These are phyloP conservation scores for Acrocyrtus sp. DNA, from an alignment of 2,888 invertebrate genomes.

Conservation along the genomic window DNA sequence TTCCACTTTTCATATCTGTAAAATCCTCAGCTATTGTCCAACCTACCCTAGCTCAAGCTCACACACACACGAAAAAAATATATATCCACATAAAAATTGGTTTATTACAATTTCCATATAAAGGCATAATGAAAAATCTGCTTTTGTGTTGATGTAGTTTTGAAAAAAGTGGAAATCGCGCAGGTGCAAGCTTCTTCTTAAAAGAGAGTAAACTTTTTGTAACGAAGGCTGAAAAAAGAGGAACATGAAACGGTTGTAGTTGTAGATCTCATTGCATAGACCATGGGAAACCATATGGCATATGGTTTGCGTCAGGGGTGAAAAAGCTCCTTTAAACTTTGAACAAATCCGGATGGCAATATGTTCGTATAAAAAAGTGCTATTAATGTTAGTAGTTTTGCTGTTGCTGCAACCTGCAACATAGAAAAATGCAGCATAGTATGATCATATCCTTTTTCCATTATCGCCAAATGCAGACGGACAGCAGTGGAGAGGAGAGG, in stretches of 20 bases:
- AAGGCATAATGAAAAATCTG: slow-evolving; percentile 49
- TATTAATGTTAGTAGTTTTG: too few relatives aligned
- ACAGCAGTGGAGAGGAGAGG: slow-evolving; percentile 9
- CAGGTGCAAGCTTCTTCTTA: slow-evolving; percentile 44
- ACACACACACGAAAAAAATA: too few relatives aligned
- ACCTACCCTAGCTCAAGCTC: too few relatives aligned
- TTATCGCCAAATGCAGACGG: too few relatives aligned
- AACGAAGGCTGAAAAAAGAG: too few relatives aligned
- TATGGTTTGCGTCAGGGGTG: too few relatives aligned
- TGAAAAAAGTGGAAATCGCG: slow-evolving; percentile 41
- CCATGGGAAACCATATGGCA: slow-evolving; percentile 53
- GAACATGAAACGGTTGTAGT: slow-evolving; percentile 40
- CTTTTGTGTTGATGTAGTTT: slow-evolving; percentile 24
- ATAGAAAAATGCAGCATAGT: slow-evolving; percentile 27
- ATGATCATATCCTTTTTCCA: too few relatives aligned
- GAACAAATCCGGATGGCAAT: too few relatives aligned
- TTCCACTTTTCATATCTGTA: slow-evolving; percentile 10
- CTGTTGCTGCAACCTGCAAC: too few relatives aligned
- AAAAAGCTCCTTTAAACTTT: too few relatives aligned
- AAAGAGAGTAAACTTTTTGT: slow-evolving; percentile 21
- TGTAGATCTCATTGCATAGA: too few relatives aligned
- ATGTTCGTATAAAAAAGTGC: too few relatives aligned
- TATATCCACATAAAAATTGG: slow-evolving; percentile 13
- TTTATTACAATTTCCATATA: slow-evolving; percentile 37
- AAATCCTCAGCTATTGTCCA: neutral